Conservation (phyloP, 2,888 invertebrate species). For the Ceratothoa steindachneri region DNA sequence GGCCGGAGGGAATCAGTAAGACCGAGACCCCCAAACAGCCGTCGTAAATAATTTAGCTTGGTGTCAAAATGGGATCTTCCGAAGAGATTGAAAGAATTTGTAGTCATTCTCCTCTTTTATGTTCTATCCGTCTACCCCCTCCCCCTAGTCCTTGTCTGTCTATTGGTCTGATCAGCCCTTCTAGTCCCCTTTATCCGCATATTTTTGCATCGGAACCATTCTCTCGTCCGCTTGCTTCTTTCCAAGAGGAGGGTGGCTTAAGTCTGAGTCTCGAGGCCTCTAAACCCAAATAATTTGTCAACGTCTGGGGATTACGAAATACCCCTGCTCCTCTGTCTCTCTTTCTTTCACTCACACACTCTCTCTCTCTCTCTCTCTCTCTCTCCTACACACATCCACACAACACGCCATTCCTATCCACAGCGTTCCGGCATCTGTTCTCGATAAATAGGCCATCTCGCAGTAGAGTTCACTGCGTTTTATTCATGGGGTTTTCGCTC, state of each 20-base stretch:
- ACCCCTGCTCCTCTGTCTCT: neutral
- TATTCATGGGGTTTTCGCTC: too few relatives aligned
- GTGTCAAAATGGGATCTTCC: too few relatives aligned
- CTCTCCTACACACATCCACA: too few relatives aligned
- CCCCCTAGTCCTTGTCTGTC: neutral
- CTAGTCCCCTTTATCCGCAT: neutral
- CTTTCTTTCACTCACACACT: neutral
- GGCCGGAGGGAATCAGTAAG: too few relatives aligned
- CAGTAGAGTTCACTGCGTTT: too few relatives aligned
- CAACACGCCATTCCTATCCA: too few relatives aligned
- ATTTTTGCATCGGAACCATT: neutral
- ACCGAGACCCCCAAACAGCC: too few relatives aligned
- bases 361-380: neutral
- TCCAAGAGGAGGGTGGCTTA: too few relatives aligned
- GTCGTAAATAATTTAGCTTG: too few relatives aligned
- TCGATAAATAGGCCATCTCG: too few relatives aligned
- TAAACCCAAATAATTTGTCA: neutral
- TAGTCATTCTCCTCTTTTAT: neutral
- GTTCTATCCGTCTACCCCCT: neutral
- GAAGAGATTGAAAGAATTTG: too few relatives aligned
- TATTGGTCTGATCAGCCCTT: neutral
- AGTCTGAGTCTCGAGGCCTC: neutral
- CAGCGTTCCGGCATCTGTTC: too few relatives aligned
- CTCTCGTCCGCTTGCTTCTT: neutral
- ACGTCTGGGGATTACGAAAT: constrained; percentile 1